Conservation (phyloP, 2,113 vertebrate genomes). For the Dinomys branickii region DNA sequence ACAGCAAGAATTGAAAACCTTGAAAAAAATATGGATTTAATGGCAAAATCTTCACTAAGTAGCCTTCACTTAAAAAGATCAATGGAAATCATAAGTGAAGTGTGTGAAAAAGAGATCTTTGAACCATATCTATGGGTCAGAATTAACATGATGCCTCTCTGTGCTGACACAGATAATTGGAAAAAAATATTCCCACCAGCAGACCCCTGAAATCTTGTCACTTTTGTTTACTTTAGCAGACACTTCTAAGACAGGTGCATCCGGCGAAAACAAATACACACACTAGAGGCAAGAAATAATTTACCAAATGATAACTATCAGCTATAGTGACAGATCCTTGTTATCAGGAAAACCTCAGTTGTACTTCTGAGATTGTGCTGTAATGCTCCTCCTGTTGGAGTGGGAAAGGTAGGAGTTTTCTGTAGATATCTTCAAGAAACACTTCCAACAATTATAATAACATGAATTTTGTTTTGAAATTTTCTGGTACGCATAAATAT, state of each 20-base stretch:
- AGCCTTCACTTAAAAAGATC: constrained; percentile 71
- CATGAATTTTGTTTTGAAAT: not conserved
- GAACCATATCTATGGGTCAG: constrained; percentile 79
- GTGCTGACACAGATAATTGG: constrained; percentile 79
- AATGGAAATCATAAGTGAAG: constrained; percentile 57
- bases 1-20: constrained; percentile 59
- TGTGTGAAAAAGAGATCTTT: constrained; percentile 74
- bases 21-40: constrained; percentile 63
- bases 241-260: constrained; percentile 78
- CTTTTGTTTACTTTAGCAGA: constrained; percentile 77
- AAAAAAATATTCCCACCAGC: constrained; percentile 74
- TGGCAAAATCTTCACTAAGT: constrained; percentile 61
- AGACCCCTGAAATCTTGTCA: constrained; percentile 76
- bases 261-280: constrained; percentile 67
- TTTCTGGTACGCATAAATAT: not conserved
- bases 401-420: constrained; percentile 23
- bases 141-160: constrained; percentile 84
- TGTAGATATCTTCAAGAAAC: not conserved
- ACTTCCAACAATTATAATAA: constrained; percentile 10
- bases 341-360: constrained; percentile 15
- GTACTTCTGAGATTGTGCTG: not conserved
- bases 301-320: constrained; percentile 66
- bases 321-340: constrained; percentile 61
- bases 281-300: constrained; percentile 63
- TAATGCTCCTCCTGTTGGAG: not conserved